A percentile compares a stretch with the other conserved stretches of the same genome.
Evolutionary conservation across 1,140 invertebrate genomes (phyloP).

Genomic region (Halesus radiatus): DNA sequence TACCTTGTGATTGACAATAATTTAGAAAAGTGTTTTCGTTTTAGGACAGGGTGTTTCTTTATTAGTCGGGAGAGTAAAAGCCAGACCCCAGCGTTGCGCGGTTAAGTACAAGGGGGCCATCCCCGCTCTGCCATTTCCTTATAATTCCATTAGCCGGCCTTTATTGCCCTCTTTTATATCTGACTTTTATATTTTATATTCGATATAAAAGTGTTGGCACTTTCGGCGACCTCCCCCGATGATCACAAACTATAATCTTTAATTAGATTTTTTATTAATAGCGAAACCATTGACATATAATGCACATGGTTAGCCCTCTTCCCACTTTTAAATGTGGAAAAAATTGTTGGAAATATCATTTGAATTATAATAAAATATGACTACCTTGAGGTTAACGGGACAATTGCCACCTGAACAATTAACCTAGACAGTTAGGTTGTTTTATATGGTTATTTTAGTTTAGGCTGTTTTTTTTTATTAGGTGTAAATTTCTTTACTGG

Average conservation of each 20-base stretch:
- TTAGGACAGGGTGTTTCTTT: neutral
- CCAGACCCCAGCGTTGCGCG: neutral
- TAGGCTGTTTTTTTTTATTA: too few relatives aligned
- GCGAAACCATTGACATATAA: neutral
- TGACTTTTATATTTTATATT: conserved; percentile 55
- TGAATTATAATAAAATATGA: too few relatives aligned
- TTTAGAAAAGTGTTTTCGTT: too few relatives aligned
- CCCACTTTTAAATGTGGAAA: too few relatives aligned
- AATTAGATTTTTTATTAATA: conserved; percentile 23
- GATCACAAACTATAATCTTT: conserved; percentile 22
- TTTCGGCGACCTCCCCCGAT: neutral
- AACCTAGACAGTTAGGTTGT: too few relatives aligned
- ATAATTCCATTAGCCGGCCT: conserved; percentile 54
- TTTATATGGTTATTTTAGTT: too few relatives aligned
- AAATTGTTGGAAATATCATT: too few relatives aligned
- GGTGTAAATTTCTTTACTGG: too few relatives aligned
- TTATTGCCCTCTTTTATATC: conserved; percentile 52
- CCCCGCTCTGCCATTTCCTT: conserved; percentile 24
- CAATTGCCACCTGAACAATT: too few relatives aligned
- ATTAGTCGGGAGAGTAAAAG: conserved; percentile 14
- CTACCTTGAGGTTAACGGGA: too few relatives aligned
- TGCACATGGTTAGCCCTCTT: too few relatives aligned
- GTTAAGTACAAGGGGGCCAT: neutral
- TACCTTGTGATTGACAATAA: too few relatives aligned
- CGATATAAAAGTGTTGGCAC: conserved; percentile 49